Base-by-base conservation (phyloP, 2,888 invertebrate species). In the Sphinx pinastri region DNA sequence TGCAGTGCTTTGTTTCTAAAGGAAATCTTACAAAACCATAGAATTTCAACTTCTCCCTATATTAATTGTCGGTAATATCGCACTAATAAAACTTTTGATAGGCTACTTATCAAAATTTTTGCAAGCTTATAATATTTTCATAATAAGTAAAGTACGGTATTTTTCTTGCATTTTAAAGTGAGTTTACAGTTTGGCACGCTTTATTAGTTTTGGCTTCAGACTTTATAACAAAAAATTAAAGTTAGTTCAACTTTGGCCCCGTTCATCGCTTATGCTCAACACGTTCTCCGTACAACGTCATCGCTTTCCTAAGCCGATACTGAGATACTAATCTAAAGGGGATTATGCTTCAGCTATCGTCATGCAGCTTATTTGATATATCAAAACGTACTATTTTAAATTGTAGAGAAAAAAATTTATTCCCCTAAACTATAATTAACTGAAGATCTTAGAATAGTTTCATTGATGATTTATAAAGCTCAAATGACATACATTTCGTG, bases 211-310 rank as follows among this genome's bases (percentile, higher is more conserved):
- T 16, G 19, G 19, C 45, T 12, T 11, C 2, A 13, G 19, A 16
- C 55, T 19, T 58, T 31, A 7, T 49, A 49, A 16, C 63, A 49
- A 63, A 45, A 63, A 63, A 49, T 47, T 49, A 49, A 63, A 60
- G 16, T 60, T 16, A 14, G 60, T 2, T n/a, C 49, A 19, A 49
- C 47, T 19, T 12, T 47, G 47, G 47, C 13, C 11, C 19, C 49
- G 49, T 19, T 58, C 38, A 31, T 58, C 13, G 58, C 31, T 31
- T 63, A 63, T 49, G 19, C 63, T 19, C 63, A 16, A 16, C 63
- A 63, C 63, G 19, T 63, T 49, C 16, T 47, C n/a, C 45, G 16
- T n/a, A 55, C 10, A 55, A 31, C 60, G 60, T 49, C 16, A 60
- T 10, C 11, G 49, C 63, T 19, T 12, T 47, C 12, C 16, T 47